Evolutionary conservation across 2,888 invertebrate genomes (phyloP), one percentile per base, ranked within the genome.

Genomic region (Drosophila ustulata): DNA sequence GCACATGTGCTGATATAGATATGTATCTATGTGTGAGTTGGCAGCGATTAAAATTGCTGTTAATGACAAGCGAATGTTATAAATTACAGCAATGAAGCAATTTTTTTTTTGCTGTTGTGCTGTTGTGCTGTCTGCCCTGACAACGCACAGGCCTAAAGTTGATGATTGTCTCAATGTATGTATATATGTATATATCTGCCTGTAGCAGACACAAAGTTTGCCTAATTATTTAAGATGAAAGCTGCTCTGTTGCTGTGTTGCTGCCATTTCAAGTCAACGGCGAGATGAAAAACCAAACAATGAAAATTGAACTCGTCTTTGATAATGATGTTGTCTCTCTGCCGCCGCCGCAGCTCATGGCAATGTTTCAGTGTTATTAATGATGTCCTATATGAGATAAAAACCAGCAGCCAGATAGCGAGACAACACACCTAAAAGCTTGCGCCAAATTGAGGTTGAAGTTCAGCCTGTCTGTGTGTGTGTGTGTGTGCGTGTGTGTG

Each of bases 31-130:
- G 47, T 63, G 49, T 28, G 68, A 69, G 74, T 71, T 78, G 72
- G 66, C 63, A 71, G 77, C 85, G 89, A 85, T 85, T 85, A 87
- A 85, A 85, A 86, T 78, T 78, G 71, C 88, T 89, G 88, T 78
- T 86, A 85, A 89, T 90, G 90, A 89, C 88, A 90, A 88, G 88
- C 84, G 90, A 90, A 85, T 75, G 89, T 88, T 89, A 89, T 89
- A 89, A 90, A 90, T 89, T 88, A 89, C 84, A 80, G 80, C 82
- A 78, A 89, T 85, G 80, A 88, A 83, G 86, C 80, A 80, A 85
- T 89, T 83, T 84, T 88, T 75, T 39, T 39, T 37, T 37, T 32
- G 3, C 11, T 34, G 0, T 28, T 30, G 30, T 6, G 30, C 34
- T 34, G 18, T 18, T 18, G 18, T 70, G 49, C 45, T 71, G 47